phyloP scores from a whole-genome alignment of 92 coral and sea anemone genomes.

The Zoanthus solanderi region DNA sequence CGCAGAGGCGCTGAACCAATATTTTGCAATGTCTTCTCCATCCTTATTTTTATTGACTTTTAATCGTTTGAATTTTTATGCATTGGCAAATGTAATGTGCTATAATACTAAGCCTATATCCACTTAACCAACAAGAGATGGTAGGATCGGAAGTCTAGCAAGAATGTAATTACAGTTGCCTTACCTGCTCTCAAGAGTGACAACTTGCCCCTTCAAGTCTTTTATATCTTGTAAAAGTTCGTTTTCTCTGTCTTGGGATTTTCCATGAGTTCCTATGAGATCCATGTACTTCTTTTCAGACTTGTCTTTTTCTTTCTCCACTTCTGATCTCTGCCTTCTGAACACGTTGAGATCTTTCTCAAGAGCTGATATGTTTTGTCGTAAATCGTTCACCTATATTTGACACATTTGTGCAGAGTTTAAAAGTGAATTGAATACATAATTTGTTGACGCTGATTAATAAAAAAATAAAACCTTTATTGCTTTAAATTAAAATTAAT shows the following conservation, averaged over 20 bases:
- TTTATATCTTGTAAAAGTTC: constrained; percentile 52
- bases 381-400: constrained; percentile 24
- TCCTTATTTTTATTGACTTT: no score
- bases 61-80: no score
- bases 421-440: neutral
- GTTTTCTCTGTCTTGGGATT: constrained; percentile 31
- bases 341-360: constrained; percentile 29
- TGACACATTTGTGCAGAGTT: neutral
- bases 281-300: constrained; percentile 35
- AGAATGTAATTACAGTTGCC: neutral
- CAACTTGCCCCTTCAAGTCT: constrained; percentile 57
- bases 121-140: neutral
- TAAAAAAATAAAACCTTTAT: neutral
- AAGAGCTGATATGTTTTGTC: constrained; percentile 18
- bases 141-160: neutral
- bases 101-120: no score
- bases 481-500: neutral
- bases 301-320: constrained; percentile 40
- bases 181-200: constrained; percentile 63
- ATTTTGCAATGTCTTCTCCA: no score
- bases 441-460: neutral
- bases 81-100: no score
- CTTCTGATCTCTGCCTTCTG: constrained; percentile 42
- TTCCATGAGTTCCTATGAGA: constrained; percentile 34
- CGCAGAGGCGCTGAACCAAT: no score